phyloP scores from a whole-genome alignment of 2,888 invertebrate genomes.

The Monochamus alternatus region DNA sequence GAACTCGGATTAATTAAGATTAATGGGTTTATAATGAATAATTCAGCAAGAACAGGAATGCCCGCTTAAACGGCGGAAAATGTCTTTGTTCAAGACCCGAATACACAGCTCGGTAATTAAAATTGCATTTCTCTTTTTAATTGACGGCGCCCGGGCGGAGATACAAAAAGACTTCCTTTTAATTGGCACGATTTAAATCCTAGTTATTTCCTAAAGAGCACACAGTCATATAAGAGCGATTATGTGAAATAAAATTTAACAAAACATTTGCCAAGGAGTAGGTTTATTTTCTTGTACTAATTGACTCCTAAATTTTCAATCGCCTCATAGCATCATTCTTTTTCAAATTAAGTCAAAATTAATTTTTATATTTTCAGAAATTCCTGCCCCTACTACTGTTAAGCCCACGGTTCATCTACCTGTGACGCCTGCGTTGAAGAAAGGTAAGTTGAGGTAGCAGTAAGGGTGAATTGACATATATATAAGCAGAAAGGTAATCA shows the following conservation, averaged over 20 bases:
- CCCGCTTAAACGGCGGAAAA: slow-evolving; percentile 43
- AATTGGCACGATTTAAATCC: slow-evolving; percentile 19
- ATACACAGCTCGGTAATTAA: slow-evolving; percentile 32
- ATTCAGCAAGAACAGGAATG: slow-evolving; percentile 44
- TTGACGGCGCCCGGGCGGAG: slow-evolving; percentile 27
- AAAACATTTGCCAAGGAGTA: no score
- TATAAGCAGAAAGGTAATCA: slow-evolving; percentile 41
- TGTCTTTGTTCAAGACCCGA: slow-evolving; percentile 45
- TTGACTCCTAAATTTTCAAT: no score
- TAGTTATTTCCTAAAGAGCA: not conserved
- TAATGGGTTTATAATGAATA: slow-evolving; percentile 52
- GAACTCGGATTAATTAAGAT: slow-evolving; percentile 51
- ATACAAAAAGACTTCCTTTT: slow-evolving; percentile 15
- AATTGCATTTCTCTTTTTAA: slow-evolving; percentile 38
- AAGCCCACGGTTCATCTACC: slow-evolving; percentile 76
- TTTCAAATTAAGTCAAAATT: not conserved
- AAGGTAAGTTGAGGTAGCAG: slow-evolving; percentile 72
- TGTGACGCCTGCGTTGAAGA: slow-evolving; percentile 77
- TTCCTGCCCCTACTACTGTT: slow-evolving; percentile 88
- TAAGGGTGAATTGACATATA: slow-evolving; percentile 45
- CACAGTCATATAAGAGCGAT: no score
- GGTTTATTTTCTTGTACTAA: no score
- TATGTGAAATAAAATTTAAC: no score
- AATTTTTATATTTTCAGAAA: slow-evolving; percentile 76
- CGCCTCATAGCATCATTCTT: no score